A percentile compares a stretch with the other conserved stretches of the same genome.
These are phyloP conservation scores for Pyxicephalus adspersus DNA, from an alignment of 2,113 vertebrate genomes.

Conservation along the genomic window DNA sequence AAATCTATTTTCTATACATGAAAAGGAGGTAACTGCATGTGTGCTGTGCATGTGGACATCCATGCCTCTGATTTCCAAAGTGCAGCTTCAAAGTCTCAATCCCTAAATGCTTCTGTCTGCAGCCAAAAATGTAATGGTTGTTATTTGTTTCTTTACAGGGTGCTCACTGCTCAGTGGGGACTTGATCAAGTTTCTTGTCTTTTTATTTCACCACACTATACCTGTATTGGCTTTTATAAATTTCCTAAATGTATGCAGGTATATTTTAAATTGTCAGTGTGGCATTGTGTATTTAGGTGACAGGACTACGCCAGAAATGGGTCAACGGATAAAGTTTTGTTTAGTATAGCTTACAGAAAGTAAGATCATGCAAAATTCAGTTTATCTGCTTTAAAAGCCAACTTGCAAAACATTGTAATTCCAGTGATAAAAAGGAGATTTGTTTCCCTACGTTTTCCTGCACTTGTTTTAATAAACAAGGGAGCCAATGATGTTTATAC, in stretches of 20 bases:
- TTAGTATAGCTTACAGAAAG: slow-evolving; percentile 10
- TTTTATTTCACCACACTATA: slow-evolving; percentile 5
- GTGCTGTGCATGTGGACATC: too few species aligned
- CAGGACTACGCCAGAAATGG: slow-evolving; percentile 6
- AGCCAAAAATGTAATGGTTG: too few species aligned
- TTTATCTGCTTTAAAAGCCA: neutral
- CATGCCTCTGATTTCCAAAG: too few species aligned
- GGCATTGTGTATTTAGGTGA: slow-evolving; percentile 3
- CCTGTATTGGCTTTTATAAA: neutral
- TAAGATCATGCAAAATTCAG: slow-evolving; percentile 2
- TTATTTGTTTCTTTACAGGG: too few species aligned
- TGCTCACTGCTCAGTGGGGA: neutral
- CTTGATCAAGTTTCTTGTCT: slow-evolving; percentile 2
- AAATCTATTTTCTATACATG: too few species aligned
- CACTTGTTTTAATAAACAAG: too few species aligned
- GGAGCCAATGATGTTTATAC: too few species aligned
- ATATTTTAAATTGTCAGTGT: slow-evolving; percentile 4
- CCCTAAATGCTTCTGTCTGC: too few species aligned
- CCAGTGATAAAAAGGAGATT: neutral
- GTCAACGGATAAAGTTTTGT: neutral
- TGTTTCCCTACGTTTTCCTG: too few species aligned
- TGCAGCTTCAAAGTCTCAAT: too few species aligned
- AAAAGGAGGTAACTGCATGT: too few species aligned
- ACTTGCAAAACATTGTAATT: neutral
- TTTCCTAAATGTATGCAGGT: slow-evolving; percentile 23